Evolutionary conservation across 2,797 vertebrate genomes (phyloP).

Genomic region (Threskiornis aethiopicus): DNA sequence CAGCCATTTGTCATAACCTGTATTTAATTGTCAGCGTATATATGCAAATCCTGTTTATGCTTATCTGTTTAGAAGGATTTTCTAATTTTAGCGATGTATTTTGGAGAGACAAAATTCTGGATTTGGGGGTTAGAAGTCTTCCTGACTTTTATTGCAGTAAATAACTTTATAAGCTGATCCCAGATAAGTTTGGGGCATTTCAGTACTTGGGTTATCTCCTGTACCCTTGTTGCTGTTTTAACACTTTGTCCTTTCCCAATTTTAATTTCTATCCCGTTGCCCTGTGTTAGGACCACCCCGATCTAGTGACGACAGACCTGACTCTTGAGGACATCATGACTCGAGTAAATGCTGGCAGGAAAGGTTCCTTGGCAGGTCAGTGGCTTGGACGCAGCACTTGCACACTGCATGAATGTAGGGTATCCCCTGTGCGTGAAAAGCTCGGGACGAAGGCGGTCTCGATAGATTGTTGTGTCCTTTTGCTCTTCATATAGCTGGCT

Average conservation of each 20-base stretch:
- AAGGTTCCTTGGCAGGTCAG: conserved; percentile 88
- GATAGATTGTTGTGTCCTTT: background rate
- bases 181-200: background rate
- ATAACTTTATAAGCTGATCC: background rate
- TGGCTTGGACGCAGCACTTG: background rate
- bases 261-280: background rate
- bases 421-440: too few relatives aligned
- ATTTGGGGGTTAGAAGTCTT: background rate
- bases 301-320: conserved; percentile 88
- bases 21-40: background rate
- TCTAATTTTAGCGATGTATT: background rate
- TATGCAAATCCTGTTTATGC: background rate
- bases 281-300: conserved; percentile 88
- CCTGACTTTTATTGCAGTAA: background rate
- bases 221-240: background rate
- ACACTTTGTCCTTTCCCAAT: background rate
- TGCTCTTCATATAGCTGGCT: background rate
- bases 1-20: background rate
- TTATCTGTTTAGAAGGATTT: background rate
- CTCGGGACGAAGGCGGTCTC: background rate
- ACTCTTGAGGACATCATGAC: conserved; percentile 91
- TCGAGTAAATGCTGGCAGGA: conserved; percentile 91
- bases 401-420: background rate
- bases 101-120: background rate
- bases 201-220: background rate